These are phyloP conservation scores for Loripinus fragilis DNA, from an alignment of 2,888 invertebrate genomes.

Conservation along the genomic window DNA sequence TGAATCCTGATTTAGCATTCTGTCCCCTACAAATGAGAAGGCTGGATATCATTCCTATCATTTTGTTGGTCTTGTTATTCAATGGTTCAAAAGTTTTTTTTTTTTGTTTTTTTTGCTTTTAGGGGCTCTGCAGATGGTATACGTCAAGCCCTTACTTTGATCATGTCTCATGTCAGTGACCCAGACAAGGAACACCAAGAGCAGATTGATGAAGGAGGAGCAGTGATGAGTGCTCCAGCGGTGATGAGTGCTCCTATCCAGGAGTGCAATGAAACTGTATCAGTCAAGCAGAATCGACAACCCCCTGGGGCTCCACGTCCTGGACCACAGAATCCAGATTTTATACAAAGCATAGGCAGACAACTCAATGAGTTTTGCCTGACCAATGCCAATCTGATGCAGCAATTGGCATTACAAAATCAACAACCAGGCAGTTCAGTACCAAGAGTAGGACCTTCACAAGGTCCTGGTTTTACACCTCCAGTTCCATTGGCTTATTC, in stretches of 20 bases:
- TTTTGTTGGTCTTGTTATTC: too few species aligned
- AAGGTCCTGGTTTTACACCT: conserved; percentile 53
- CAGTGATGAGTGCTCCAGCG: too few species aligned
- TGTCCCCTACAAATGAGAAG: too few species aligned
- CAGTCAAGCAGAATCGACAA: conserved; percentile 36
- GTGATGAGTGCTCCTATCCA: conserved; percentile 42
- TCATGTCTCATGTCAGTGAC: conserved; percentile 96
- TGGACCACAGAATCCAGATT: conserved; percentile 42
- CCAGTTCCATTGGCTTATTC: conserved; percentile 67
- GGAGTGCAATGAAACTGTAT: conserved; percentile 58
- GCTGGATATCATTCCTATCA: too few species aligned
- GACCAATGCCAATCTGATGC: conserved; percentile 64
- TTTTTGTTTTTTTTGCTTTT: conserved; percentile 67
- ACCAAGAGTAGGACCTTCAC: conserved; percentile 50
- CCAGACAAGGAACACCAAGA: conserved; percentile 88
- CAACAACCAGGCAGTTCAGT: conserved; percentile 50
- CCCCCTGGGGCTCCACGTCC: conserved; percentile 20
- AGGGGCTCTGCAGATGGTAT: conserved; percentile 96
- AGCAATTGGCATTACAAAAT: conserved; percentile 63
- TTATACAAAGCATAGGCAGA: conserved; percentile 53
- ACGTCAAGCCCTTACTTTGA: conserved; percentile 95
- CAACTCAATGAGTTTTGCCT: conserved; percentile 60
- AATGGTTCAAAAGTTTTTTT: too few species aligned
- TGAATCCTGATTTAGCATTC: too few species aligned
- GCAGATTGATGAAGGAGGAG: conserved; percentile 17